Percentiles rank a stretch among this genome's conserved stretches.
phyloP scores from a whole-genome alignment of 2,113 vertebrate genomes.

The Cairina moschata region DNA sequence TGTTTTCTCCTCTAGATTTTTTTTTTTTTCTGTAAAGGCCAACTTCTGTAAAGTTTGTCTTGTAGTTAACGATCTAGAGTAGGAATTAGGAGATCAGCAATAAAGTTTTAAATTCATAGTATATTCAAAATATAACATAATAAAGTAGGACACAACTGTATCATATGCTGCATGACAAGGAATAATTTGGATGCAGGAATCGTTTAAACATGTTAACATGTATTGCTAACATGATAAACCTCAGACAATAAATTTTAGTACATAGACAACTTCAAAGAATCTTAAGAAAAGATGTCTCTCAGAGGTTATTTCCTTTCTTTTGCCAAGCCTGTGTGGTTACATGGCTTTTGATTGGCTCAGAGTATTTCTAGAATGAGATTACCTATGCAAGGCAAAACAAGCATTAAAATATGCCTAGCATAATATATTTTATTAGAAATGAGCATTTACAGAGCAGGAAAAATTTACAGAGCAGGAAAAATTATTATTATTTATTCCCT shows the following conservation, averaged over 20 bases:
- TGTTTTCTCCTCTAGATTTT: neutral
- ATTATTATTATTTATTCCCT: neutral
- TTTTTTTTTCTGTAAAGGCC: neutral
- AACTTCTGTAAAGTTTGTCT: neutral
- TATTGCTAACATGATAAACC: neutral
- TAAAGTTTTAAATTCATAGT: neutral
- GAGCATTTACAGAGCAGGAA: neutral
- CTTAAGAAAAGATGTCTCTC: neutral
- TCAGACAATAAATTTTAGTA: neutral
- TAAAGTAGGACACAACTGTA: neutral
- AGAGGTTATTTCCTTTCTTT: neutral
- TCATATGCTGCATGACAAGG: neutral
- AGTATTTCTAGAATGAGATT: neutral
- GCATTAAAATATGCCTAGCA: neutral
- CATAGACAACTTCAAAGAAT: neutral
- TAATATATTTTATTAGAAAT: neutral
- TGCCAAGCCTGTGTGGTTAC: neutral
- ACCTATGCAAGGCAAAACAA: neutral
- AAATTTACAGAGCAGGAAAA: neutral
- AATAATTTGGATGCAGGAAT: neutral
- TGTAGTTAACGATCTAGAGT: neutral
- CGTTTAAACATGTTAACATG: neutral
- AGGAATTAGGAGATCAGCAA: neutral
- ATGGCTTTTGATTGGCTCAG: neutral
- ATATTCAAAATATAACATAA: neutral